Conservation (phyloP, 2,113 vertebrate species). For the Zosterops borbonicus region DNA sequence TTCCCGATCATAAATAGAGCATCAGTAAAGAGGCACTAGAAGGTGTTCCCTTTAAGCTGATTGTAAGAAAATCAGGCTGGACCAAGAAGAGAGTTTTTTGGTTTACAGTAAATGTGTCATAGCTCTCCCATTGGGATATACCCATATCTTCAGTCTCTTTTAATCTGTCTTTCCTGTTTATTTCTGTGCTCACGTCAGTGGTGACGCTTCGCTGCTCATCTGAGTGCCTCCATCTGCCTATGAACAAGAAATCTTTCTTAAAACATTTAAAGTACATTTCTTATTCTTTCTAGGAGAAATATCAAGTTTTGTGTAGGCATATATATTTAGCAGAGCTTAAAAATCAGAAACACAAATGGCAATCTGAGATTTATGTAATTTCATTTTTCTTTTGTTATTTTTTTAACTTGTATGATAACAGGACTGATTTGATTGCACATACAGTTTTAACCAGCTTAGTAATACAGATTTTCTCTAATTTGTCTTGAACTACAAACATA, state of each 20-base stretch:
- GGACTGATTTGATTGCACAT: slow-evolving; percentile 46
- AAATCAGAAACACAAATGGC: slow-evolving; percentile 53
- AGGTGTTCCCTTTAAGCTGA: not conserved
- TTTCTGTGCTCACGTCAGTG: slow-evolving; percentile 46
- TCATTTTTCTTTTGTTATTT: not conserved
- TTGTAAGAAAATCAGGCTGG: not conserved
- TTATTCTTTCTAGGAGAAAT: slow-evolving; percentile 57
- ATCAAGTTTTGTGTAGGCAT: slow-evolving; percentile 49
- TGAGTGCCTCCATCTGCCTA: slow-evolving; percentile 68
- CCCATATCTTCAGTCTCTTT: not conserved
- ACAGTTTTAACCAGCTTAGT: slow-evolving; percentile 11
- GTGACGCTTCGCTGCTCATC: slow-evolving; percentile 24
- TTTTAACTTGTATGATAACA: slow-evolving; percentile 25
- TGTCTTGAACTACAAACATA: slow-evolving; percentile 47
- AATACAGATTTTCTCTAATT: slow-evolving; percentile 40
- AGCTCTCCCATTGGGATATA: not conserved
- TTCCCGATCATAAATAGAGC: not conserved
- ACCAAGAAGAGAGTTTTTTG: not conserved
- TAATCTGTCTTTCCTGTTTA: slow-evolving; percentile 16
- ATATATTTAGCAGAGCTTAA: slow-evolving; percentile 44
- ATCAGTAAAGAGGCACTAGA: not conserved
- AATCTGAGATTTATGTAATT: not conserved
- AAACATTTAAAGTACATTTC: slow-evolving; percentile 61
- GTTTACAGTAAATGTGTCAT: not conserved
- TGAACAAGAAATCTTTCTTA: slow-evolving; percentile 61